Percentiles rank a stretch among this genome's conserved stretches.
These are phyloP conservation scores for Xenops minutus DNA, from an alignment of 2,797 vertebrate genomes.

Conservation along the genomic window DNA sequence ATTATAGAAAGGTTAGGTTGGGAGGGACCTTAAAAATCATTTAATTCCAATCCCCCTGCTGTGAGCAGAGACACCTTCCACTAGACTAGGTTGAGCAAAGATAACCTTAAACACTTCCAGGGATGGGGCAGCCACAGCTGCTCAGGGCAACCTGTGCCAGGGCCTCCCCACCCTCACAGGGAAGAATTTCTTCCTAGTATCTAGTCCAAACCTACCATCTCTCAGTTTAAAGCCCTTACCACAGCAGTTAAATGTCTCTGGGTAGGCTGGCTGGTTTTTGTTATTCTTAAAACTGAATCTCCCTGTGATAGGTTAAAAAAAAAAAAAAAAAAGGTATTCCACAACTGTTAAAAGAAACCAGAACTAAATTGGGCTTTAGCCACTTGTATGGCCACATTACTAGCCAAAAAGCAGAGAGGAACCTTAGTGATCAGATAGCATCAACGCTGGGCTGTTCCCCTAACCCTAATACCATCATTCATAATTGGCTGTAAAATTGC, in stretches of 20 bases:
- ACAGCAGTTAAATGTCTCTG: not conserved
- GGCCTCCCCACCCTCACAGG: too few relatives aligned
- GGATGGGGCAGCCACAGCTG: not conserved
- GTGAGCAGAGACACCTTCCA: not conserved
- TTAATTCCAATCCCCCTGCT: fast-evolving
- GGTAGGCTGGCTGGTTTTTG: not conserved
- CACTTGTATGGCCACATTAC: not conserved
- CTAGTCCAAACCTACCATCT: not conserved
- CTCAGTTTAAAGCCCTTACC: not conserved
- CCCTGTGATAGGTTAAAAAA: not conserved
- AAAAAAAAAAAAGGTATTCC: not conserved
- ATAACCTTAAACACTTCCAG: not conserved
- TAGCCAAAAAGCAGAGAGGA: not conserved
- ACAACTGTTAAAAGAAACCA: not conserved
- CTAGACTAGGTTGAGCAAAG: not conserved
- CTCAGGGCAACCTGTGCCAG: not conserved
- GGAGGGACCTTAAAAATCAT: not conserved
- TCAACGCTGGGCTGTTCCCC: not conserved
- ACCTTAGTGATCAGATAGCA: not conserved
- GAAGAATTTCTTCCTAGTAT: not conserved
- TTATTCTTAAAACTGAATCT: not conserved
- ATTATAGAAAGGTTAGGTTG: not conserved
- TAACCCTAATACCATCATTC: not conserved
- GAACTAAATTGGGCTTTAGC: not conserved
- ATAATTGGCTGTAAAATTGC: slow-evolving; percentile 20